phyloP scores from a whole-genome alignment of 2,888 invertebrate species.

The Pollenia labialis region DNA sequence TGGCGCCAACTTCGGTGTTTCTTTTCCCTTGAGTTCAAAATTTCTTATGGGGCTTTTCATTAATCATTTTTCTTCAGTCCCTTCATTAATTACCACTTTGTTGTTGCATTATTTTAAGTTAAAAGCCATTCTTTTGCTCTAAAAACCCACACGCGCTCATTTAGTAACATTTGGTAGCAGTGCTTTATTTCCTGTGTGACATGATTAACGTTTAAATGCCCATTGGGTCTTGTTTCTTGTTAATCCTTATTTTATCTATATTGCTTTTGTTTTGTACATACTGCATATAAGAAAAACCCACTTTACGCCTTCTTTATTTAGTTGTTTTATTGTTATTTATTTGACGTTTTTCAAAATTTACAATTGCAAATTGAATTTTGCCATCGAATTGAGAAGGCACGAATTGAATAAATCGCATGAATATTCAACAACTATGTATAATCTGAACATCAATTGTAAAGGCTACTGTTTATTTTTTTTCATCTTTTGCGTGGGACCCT shows the following conservation, averaged over 20 bases:
- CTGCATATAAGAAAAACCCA: slow-evolving; percentile 53
- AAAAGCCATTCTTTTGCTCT: background rate
- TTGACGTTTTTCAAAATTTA: slow-evolving; percentile 30
- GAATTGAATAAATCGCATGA: slow-evolving; percentile 8
- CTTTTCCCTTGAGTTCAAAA: slow-evolving; percentile 34
- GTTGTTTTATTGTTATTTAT: slow-evolving; percentile 56
- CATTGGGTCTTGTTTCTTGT: slow-evolving; percentile 64
- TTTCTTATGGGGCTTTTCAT: slow-evolving; percentile 65
- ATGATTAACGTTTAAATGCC: slow-evolving; percentile 72
- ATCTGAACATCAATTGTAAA: slow-evolving; percentile 57
- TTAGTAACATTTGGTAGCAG: slow-evolving; percentile 28
- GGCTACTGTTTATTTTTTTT: slow-evolving; percentile 64
- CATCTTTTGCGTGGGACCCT: slow-evolving; percentile 58
- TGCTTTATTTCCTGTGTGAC: slow-evolving; percentile 62
- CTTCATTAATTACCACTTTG: slow-evolving; percentile 68
- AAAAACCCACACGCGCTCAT: slow-evolving; percentile 58
- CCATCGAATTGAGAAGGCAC: slow-evolving; percentile 27
- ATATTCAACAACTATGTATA: slow-evolving; percentile 35
- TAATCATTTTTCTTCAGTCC: slow-evolving; percentile 53
- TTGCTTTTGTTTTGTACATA: slow-evolving; percentile 22
- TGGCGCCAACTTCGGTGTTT: slow-evolving; percentile 62
- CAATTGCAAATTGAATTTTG: slow-evolving; percentile 68
- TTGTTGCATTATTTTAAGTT: slow-evolving; percentile 40
- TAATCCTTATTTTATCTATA: slow-evolving; percentile 31
- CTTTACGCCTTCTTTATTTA: slow-evolving; percentile 71